A percentile compares a stretch with the other conserved stretches of the same genome.
Evolutionary conservation across 2,888 invertebrate genomes (phyloP).

Genomic region (Eristalis pertinax): DNA sequence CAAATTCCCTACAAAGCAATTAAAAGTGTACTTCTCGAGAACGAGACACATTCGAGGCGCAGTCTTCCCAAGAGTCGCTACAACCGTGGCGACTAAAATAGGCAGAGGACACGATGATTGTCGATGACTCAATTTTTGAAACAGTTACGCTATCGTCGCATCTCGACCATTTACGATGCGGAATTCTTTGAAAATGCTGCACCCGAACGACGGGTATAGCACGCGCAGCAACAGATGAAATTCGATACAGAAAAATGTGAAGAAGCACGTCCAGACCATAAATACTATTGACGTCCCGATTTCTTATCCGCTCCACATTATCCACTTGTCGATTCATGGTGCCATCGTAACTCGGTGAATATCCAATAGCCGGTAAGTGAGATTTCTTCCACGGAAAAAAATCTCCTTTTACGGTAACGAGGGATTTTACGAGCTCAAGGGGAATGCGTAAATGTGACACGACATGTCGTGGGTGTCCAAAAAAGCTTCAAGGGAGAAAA

Average conservation of each 20-base stretch:
- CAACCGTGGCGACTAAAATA: no score
- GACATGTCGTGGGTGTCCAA: no score
- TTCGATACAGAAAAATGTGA: background rate
- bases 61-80: no score
- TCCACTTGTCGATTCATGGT: background rate
- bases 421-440: background rate
- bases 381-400: background rate
- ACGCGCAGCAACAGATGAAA: background rate
- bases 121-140: no score
- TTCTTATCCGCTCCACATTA: background rate
- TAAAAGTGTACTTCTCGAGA: no score
- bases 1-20: no score
- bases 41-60: no score
- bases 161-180: background rate
- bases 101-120: no score
- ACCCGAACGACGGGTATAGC: background rate
- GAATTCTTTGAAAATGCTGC: background rate
- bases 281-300: background rate
- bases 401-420: background rate
- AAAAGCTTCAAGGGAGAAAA: no score
- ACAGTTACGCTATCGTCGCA: no score
- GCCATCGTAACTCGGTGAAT: background rate
- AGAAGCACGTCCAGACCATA: background rate
- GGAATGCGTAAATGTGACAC: no score
- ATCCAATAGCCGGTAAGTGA: background rate